Percentiles rank a stretch among this genome's conserved stretches.
These are phyloP conservation scores for Tipula confusa DNA, from an alignment of 2,888 invertebrate species.

Conservation along the genomic window DNA sequence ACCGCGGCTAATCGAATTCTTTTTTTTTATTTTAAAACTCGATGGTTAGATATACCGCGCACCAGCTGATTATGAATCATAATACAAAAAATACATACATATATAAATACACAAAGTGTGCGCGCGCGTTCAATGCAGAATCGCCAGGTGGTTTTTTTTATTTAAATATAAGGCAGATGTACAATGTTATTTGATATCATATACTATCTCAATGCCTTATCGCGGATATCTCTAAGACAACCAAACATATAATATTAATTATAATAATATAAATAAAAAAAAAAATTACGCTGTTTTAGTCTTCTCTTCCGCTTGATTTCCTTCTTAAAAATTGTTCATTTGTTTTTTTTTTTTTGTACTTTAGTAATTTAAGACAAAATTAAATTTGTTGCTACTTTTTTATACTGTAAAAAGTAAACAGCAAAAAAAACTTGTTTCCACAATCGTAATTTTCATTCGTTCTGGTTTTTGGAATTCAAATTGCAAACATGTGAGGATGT, in stretches of 20 bases:
- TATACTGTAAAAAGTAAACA: too few relatives aligned
- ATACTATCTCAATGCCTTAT: not conserved
- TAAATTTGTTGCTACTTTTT: not conserved
- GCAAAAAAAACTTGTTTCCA: not conserved
- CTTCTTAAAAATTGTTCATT: not conserved
- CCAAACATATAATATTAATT: not conserved
- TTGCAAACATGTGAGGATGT: not conserved
- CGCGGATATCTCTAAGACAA: not conserved
- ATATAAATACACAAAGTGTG: not conserved
- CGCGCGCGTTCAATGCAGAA: not conserved
- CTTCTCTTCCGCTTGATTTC: not conserved
- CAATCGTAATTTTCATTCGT: not conserved
- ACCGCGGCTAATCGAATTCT: not conserved
- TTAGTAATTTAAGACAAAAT: not conserved
- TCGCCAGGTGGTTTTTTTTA: conserved; percentile 5
- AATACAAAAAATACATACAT: not conserved
- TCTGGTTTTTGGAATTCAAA: not conserved
- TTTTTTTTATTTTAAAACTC: not conserved
- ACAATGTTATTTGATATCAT: not conserved
- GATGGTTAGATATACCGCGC: not conserved
- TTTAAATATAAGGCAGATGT: not conserved
- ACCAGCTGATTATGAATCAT: not conserved
- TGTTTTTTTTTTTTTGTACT: not conserved
- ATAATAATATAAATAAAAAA: too few relatives aligned
- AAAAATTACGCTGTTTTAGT: not conserved